Evolutionary conservation across 2,797 vertebrate genomes (phyloP).

Genomic region (Spea hammondii): DNA sequence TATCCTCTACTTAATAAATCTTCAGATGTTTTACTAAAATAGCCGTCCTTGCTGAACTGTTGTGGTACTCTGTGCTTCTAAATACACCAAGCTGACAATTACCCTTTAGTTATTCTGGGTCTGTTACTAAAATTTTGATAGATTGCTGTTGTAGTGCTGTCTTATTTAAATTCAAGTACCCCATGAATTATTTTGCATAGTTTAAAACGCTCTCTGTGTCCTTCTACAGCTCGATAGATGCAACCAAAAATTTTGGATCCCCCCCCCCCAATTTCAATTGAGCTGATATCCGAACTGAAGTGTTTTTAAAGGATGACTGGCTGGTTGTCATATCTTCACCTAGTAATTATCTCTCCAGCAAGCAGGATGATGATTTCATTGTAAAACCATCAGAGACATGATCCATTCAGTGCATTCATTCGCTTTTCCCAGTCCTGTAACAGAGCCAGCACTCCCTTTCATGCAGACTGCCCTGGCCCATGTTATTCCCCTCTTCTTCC

Average conservation of each 20-base stretch:
- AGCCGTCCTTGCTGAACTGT: slow-evolving; percentile 8
- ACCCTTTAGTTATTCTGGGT: not conserved
- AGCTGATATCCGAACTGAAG: not conserved
- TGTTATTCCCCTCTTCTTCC: slow-evolving; percentile 37
- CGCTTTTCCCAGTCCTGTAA: slow-evolving; percentile 18
- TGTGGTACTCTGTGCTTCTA: not conserved
- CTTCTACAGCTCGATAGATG: slow-evolving; percentile 19
- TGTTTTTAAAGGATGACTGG: slow-evolving; percentile 21
- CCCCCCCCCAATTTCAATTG: slow-evolving; percentile 22
- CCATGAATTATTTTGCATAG: slow-evolving; percentile 21
- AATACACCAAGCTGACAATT: slow-evolving; percentile 30
- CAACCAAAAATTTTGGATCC: slow-evolving; percentile 17
- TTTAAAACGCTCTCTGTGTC: slow-evolving; percentile 28
- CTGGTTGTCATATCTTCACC: slow-evolving; percentile 34
- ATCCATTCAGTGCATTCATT: slow-evolving; percentile 48
- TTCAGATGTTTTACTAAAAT: not conserved
- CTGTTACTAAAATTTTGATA: slow-evolving; percentile 44
- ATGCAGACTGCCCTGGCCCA: slow-evolving; percentile 19
- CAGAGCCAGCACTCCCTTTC: slow-evolving; percentile 36
- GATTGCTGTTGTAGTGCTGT: slow-evolving; percentile 39
- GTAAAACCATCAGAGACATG: slow-evolving; percentile 31
- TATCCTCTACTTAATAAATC: not conserved
- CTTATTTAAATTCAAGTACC: slow-evolving; percentile 36
- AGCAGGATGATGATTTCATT: slow-evolving; percentile 32
- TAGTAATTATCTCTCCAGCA: slow-evolving; percentile 35